Base-by-base conservation (phyloP, 1,140 invertebrate genomes). In the Caenorhabditis briggsae region DNA sequence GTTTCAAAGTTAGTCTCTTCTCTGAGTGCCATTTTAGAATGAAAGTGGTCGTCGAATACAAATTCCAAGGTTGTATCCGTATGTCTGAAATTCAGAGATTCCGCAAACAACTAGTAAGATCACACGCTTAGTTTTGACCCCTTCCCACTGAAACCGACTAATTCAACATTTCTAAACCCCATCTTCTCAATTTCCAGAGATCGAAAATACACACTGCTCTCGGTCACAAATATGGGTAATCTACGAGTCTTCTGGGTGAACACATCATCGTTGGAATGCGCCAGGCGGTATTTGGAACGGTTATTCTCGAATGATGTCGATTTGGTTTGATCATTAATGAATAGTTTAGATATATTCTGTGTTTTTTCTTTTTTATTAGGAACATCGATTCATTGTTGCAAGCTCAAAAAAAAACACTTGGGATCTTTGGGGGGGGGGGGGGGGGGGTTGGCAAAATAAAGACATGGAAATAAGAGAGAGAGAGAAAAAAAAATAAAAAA, bases 181-280 rank as follows among this genome's bases (percentile, higher is more conserved):
- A 14, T 1, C 16, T 58, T 33, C 23, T 61, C 11, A 2, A 25
- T 9, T 70, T 78, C 14, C 70, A 78, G 70, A 50, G 70, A 78
- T 78, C 16, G 18, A 78, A 78, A 78, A 50, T 78, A 78, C 33
- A 78, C 70, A 43, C 46, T 78, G 5, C 70, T 50, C 9, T 78
- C 46, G 25, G 70, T 78, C n/a, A 78, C 70, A 16, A 50, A 78
- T 53, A 25, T 50, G 46, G 70, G 70, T 78, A 50, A 78, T n/a
- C 23, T 78, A 50, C 25, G 46, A 78, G 43, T 78, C 43, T 78
- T 78, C 20, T 78, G 70, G 70, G 70, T 78, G n/a, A 78, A 78
- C 20, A 78, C 70, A 14, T 78, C 70, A 18, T 78, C 70, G 3
- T n/a, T 78, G 18, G 70, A 78, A 50, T 78, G 70, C 53, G 70